Evolutionary conservation across 2,888 invertebrate species (phyloP).

Genomic region (Sarcophaga caerulescens): DNA sequence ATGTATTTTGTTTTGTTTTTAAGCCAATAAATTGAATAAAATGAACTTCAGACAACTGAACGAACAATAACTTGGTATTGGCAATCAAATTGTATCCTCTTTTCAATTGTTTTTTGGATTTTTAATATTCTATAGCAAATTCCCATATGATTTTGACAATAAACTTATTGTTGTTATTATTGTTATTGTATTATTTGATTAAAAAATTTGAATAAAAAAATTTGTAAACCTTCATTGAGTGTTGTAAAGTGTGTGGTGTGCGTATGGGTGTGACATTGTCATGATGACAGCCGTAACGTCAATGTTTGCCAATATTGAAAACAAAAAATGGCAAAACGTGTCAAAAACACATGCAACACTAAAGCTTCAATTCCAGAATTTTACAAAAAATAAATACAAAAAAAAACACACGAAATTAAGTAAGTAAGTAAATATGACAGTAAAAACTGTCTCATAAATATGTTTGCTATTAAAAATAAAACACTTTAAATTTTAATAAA

Average conservation of each 20-base stretch:
- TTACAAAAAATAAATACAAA: not conserved
- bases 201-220: not conserved
- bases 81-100: not conserved
- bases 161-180: constrained; percentile 24
- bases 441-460: not conserved
- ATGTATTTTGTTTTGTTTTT: not conserved
- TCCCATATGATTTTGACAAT: constrained; percentile 61
- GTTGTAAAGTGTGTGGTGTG: not conserved
- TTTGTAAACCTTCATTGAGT: not conserved
- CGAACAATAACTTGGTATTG: not conserved
- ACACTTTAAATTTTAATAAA: not conserved
- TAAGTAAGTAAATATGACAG: not conserved
- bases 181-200: constrained; percentile 16
- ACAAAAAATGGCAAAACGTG: constrained; percentile 45
- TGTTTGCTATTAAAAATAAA: not conserved
- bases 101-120: not conserved
- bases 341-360: constrained; percentile 48
- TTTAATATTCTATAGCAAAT: constrained; percentile 53
- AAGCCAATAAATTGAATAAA: not conserved
- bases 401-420: not conserved
- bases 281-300: constrained; percentile 9
- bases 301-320: constrained; percentile 38
- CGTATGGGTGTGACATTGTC: not conserved
- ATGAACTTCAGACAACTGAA: constrained; percentile 5
- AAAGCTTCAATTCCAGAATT: not conserved